Base-by-base conservation (phyloP, 2,888 invertebrate species). In the Andricus curvator region DNA sequence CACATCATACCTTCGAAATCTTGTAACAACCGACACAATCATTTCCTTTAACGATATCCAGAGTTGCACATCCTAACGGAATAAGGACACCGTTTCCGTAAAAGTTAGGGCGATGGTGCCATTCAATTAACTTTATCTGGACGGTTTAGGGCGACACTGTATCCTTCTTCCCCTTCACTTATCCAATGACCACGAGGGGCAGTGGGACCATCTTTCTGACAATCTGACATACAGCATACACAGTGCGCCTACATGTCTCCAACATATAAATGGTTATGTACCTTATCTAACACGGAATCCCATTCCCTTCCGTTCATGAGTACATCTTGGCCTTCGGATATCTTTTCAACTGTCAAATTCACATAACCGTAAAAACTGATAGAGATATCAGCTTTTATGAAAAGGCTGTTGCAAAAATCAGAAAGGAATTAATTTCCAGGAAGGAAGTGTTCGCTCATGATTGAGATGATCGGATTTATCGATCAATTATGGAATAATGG, bases 91-190 rank as follows among this genome's bases (percentile, higher is more conserved):
- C n/a, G 65, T 37, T 20, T 33, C 11, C 65, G 2, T 66, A 66
- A 37, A 37, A 67, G 82, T 79, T 79, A 22, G 83, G 77, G 70
- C 83, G 85, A 78, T 67, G 67, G 48, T 67, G 88, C 88, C 87
- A 89, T 90, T 90, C 90, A 90, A 90, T 90, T 90, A 90, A 90
- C 88, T 90, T 90, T 90, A 90, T 90, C 89, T 89, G 80, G 79
- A 83, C 84, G 81, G 84, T 84, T 85, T 83, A 82, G 86, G 84
- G 86, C 82, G 86, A 85, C 86, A 85, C 86, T 79, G 51, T 66
- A n/a, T 66, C 51, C 56, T 60, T 64, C n/a, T 20, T 48, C 41
- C 66, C 70, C 78, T 25, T 79, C 76, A 29, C 76, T 80, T 76
- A 76, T 76, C 70, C 70, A 56, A 66, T 78, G 56, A 78, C 78